These are phyloP conservation scores for Euglossa dilemma DNA, from an alignment of 1,140 invertebrate species.

Conservation along the genomic window DNA sequence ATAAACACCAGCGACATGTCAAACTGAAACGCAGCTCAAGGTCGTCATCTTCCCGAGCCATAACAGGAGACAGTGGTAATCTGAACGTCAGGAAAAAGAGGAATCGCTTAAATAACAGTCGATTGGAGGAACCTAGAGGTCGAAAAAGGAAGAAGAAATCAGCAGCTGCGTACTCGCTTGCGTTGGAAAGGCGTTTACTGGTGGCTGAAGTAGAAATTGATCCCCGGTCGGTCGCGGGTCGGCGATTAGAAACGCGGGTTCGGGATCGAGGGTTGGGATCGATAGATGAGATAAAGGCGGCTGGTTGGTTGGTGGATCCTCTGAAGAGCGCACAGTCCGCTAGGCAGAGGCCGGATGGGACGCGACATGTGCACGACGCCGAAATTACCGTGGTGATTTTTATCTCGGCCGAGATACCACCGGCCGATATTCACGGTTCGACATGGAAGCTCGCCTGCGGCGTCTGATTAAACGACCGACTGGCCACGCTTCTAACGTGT, in stretches of 20 bases:
- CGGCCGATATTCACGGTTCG: constrained; percentile 79
- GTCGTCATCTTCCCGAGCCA: no score
- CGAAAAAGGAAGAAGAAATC: neutral
- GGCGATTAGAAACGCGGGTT: constrained; percentile 35
- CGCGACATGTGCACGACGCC: constrained; percentile 81
- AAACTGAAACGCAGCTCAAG: no score
- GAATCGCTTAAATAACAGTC: no score
- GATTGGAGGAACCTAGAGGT: no score
- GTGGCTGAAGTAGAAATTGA: neutral
- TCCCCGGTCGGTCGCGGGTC: neutral
- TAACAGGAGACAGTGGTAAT: no score
- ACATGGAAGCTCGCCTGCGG: constrained; percentile 73
- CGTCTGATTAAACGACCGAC: constrained; percentile 74
- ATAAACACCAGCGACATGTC: no score
- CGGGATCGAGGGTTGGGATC: constrained; percentile 27
- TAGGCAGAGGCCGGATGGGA: constrained; percentile 57
- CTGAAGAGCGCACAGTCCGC: constrained; percentile 36
- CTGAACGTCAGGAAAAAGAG: no score
- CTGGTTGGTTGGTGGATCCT: constrained; percentile 55
- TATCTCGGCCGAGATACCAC: constrained; percentile 76
- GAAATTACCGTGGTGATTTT: constrained; percentile 79
- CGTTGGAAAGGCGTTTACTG: neutral
- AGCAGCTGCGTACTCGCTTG: neutral
- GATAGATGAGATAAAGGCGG: constrained; percentile 52
- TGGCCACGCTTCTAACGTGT: constrained; percentile 66